Evolutionary conservation across 2,888 invertebrate genomes (phyloP).

Genomic region (Cantharis nigra): DNA sequence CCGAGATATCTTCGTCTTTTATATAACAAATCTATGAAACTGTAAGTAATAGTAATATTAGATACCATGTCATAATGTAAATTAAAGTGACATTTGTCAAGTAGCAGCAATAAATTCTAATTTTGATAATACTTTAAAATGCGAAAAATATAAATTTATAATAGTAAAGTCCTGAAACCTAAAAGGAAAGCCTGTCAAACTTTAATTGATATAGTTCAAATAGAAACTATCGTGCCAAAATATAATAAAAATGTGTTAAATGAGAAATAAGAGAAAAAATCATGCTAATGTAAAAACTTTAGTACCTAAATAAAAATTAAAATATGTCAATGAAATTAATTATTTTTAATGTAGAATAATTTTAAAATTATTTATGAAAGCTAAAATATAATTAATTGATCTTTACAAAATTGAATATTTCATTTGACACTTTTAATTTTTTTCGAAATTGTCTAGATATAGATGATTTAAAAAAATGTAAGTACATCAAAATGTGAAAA

Average conservation of each 20-base stretch:
- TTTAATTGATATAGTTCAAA: background rate
- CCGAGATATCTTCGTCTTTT: background rate
- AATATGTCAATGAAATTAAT: background rate
- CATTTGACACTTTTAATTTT: background rate
- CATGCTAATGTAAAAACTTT: slow-evolving; percentile 5
- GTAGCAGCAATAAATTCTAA: background rate
- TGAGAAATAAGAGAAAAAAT: background rate
- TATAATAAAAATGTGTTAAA: background rate
- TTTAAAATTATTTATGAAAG: background rate
- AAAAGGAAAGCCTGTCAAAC: background rate
- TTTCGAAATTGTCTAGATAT: background rate
- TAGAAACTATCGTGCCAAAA: slow-evolving; percentile 5
- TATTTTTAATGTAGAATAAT: background rate
- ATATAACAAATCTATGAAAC: background rate
- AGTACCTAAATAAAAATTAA: background rate
- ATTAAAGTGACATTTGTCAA: background rate
- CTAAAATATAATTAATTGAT: background rate
- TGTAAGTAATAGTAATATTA: background rate
- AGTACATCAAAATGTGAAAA: background rate
- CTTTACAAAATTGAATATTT: background rate
- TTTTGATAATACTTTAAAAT: background rate
- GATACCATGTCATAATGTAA: background rate
- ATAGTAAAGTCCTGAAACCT: background rate
- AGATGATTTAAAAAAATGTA: background rate
- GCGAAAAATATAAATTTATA: background rate